Base-by-base conservation (phyloP, 1,140 invertebrate species). In the Pachyrhynchus sulphureomaculatus region DNA sequence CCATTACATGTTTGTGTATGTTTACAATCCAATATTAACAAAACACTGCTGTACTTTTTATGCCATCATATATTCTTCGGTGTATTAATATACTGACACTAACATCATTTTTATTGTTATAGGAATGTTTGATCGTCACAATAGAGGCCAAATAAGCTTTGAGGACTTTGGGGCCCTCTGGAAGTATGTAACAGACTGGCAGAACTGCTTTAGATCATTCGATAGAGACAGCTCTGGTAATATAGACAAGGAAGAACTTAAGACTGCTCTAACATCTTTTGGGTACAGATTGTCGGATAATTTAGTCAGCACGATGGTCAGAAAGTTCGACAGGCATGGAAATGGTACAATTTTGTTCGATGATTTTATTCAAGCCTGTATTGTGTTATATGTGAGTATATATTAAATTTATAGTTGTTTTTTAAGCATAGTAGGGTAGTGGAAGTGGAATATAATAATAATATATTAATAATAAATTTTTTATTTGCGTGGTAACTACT, bases 151-250 rank as follows among this genome's bases (percentile, higher is more conserved):
- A 1, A 95, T 99, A 47, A 92, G 86, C 68, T 99, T 98, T 80
- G 87, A 96, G 69, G 96, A 98, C 77, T 99, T 99, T 80, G 87
- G 89, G 34, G 88, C 92, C 5, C 76, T 99, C 0, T 99, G 96
- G 96, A 96, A 98, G 75, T 99, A 99, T 78, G 92, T 98, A 0
- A 93, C 90, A 15, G 93, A 98, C 72, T 99, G 96, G 95, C 93
- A 97, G 76, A 89, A 89, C 66, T 97, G 94, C 75, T 99, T 99
- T 78, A 83, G 91, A 48, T 90, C 88, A 1, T 99, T 96, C 78
- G 96, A 99, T 76, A 80, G 88, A 24, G 96, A 99, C 72, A 91
- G 90, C 72, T 97, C 93, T n/a, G 95, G 96, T 12, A 93, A 93
- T 68, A 99, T 99, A 65, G 95, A 98, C 77, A 86, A 84, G 71